These are phyloP conservation scores for Choristoneura fumiferana DNA, from an alignment of 1,140 invertebrate species.

Conservation along the genomic window DNA sequence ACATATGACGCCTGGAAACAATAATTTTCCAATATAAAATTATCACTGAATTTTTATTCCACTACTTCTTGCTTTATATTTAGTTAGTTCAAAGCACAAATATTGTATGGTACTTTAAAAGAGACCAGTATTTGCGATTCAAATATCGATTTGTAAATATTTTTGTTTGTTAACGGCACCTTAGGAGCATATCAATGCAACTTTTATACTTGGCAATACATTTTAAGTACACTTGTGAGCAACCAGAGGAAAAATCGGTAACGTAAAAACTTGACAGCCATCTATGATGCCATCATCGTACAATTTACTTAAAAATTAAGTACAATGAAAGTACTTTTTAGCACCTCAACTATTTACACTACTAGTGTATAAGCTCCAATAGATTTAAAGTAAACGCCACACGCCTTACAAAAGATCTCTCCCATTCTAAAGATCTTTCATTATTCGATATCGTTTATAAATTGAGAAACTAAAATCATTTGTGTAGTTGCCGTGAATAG, in stretches of 20 bases:
- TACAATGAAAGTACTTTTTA: slow-evolving; percentile 3
- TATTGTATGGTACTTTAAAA: not conserved
- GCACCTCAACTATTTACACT: slow-evolving; percentile 10
- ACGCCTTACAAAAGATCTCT: slow-evolving; percentile 10
- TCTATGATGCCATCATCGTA: not conserved
- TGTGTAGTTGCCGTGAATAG: slow-evolving; percentile 3
- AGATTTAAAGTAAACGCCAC: not conserved
- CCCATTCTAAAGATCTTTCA: slow-evolving; percentile 9
- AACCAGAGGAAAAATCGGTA: not conserved
- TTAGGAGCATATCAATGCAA: no score
- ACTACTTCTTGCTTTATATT: not conserved
- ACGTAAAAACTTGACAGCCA: not conserved
- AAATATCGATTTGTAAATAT: no score
- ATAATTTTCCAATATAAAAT: not conserved
- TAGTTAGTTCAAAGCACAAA: not conserved
- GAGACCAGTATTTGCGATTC: no score
- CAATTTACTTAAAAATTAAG: slow-evolving; percentile 19
- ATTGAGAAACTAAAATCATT: slow-evolving; percentile 1
- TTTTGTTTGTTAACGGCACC: no score
- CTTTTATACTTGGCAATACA: not conserved
- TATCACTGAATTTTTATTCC: not conserved
- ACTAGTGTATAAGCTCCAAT: not conserved
- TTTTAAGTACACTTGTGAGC: slow-evolving; percentile 17
- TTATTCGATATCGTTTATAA: slow-evolving; percentile 10
- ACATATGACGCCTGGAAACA: not conserved